Percentiles rank a stretch among this genome's conserved stretches.
Evolutionary conservation across 2,888 invertebrate species (phyloP).

Genomic region (Eristalis pertinax): DNA sequence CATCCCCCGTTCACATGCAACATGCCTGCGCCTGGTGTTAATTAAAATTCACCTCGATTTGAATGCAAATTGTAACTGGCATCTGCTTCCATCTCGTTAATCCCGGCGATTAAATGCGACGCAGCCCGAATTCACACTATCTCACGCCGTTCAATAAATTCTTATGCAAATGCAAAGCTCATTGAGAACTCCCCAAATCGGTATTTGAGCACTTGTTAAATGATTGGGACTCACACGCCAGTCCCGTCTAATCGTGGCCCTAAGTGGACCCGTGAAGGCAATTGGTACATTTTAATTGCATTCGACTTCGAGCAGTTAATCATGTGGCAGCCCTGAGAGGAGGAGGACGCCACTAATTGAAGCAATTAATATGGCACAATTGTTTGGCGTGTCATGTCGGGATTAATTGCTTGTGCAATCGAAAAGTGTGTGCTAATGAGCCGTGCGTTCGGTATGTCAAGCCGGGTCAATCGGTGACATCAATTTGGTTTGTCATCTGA

Average conservation of each 20-base stretch:
- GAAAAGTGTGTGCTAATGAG: constrained; percentile 55
- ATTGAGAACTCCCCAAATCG: not conserved
- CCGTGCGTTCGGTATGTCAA: not conserved
- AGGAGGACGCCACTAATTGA: constrained; percentile 9
- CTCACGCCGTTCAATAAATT: not conserved
- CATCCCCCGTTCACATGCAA: too few species aligned
- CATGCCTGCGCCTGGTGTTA: too few species aligned
- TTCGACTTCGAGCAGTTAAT: constrained; percentile 59
- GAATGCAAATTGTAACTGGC: constrained; percentile 46
- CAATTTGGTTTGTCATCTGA: not conserved
- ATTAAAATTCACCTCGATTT: not conserved
- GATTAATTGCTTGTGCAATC: constrained; percentile 57
- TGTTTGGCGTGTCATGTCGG: constrained; percentile 48
- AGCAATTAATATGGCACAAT: constrained; percentile 63
- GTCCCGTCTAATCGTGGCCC: not conserved
- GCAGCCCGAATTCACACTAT: not conserved
- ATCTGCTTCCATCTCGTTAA: constrained; percentile 56
- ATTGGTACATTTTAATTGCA: constrained; percentile 59
- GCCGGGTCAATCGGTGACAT: not conserved
- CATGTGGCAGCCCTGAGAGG: constrained; percentile 37
- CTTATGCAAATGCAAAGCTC: not conserved
- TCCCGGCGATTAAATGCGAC: constrained; percentile 36
- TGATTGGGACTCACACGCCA: not conserved
- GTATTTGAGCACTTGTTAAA: not conserved
- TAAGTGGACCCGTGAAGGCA: not conserved